phyloP scores from a whole-genome alignment of 2,888 invertebrate genomes.

The Platycnemis pennipes region DNA sequence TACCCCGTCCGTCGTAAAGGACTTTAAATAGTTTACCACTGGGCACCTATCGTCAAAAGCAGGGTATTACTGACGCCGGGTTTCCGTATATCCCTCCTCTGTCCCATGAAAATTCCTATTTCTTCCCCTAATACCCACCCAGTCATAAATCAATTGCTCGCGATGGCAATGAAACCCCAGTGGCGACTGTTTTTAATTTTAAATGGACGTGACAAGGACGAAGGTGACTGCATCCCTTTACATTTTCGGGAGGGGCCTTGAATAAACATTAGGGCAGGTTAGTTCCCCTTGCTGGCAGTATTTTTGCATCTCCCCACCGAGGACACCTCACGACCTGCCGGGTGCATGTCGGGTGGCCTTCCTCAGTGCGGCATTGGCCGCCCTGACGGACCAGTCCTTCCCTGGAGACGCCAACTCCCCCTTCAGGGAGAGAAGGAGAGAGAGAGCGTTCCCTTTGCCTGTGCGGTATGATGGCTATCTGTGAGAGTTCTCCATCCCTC shows the following conservation, averaged over 20 bases:
- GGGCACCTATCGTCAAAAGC: no score
- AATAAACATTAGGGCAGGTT: neutral
- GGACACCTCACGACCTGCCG: neutral
- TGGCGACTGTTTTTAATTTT: no score
- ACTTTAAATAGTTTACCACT: no score
- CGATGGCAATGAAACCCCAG: no score
- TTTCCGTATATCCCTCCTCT: no score
- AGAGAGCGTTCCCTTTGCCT: neutral
- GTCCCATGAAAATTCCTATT: no score
- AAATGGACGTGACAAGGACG: no score
- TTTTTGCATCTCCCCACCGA: neutral
- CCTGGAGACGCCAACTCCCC: neutral
- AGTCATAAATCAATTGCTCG: no score
- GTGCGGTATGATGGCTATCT: constrained; percentile 56
- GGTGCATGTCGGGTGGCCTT: neutral
- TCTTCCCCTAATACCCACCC: no score
- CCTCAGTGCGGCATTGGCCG: neutral
- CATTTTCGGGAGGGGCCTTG: neutral
- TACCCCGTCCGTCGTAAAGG: no score
- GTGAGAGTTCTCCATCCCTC: neutral
- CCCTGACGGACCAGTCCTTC: neutral
- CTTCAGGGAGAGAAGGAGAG: no score
- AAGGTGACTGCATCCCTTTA: neutral
- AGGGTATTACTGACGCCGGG: no score
- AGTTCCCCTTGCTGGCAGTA: neutral